A percentile compares a stretch with the other conserved stretches of the same genome.
Evolutionary conservation across 37 sponge, comb jelly and placozoan species (phyloP).

Genomic region (Cliona cf. orientalis): DNA sequence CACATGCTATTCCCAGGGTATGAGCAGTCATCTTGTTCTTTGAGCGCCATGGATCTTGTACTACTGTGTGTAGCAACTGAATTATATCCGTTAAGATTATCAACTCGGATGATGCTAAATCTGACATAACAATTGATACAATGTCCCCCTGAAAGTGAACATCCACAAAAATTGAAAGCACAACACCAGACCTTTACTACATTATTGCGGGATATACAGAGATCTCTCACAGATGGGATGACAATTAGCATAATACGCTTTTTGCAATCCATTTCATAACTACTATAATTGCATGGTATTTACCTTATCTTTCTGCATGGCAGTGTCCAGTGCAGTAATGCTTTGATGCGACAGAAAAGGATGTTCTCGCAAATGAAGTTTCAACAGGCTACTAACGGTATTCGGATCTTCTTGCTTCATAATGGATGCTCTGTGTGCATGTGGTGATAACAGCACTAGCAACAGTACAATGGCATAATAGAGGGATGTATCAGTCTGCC

Average conservation of each 20-base stretch:
- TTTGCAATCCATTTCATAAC: no score
- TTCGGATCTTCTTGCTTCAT: constrained; percentile 72
- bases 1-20: constrained; percentile 72
- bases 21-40: constrained; percentile 74
- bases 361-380: constrained; percentile 68
- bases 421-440: constrained; percentile 8
- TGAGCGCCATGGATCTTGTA: constrained; percentile 42
- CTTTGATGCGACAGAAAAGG: constrained; percentile 17
- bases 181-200: neutral
- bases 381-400: constrained; percentile 71
- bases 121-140: neutral
- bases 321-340: neutral
- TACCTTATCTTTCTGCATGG: constrained; percentile 21
- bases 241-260: no score
- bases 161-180: neutral
- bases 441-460: no score
- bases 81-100: constrained; percentile 11
- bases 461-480: no score
- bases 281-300: constrained; percentile 3
- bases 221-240: no score
- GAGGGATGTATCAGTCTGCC: no score
- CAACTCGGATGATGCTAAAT: constrained; percentile 3
- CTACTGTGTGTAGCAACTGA: constrained; percentile 9
- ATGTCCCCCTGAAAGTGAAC: neutral
- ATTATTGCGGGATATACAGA: neutral